A percentile compares a stretch with the other conserved stretches of the same genome.
Conservation (phyloP, 2,113 vertebrate genomes). For the Cyanoliseus patagonus region DNA sequence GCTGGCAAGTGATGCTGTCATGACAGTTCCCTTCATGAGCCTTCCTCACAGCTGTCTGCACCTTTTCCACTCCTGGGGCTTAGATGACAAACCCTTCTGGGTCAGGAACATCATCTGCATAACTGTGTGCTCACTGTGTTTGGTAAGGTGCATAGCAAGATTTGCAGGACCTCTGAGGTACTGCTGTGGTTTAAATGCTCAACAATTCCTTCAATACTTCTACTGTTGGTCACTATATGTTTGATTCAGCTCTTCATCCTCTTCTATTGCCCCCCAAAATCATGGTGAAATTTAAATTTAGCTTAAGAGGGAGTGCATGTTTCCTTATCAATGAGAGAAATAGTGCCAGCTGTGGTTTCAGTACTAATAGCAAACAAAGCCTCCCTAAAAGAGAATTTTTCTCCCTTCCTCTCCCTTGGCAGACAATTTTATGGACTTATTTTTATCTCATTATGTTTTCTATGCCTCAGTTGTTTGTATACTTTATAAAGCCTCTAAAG, state of each 20-base stretch:
- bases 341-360: neutral
- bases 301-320: fast-evolving
- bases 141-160: neutral
- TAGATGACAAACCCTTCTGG: neutral
- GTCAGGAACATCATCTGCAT: fast-evolving
- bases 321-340: neutral
- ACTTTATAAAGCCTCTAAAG: neutral
- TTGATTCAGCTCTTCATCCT: neutral
- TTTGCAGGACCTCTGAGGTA: neutral
- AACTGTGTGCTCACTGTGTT: neutral
- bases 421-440: neutral
- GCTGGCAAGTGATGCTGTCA: neutral
- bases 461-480: conserved; percentile 14
- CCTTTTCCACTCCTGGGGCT: neutral
- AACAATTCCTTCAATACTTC: neutral
- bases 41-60: neutral
- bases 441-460: conserved; percentile 15
- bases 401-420: neutral
- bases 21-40: fast-evolving
- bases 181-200: neutral
- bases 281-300: neutral
- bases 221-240: neutral
- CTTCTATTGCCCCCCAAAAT: neutral
- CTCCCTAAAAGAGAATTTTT: neutral
- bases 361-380: neutral